A percentile compares a stretch with the other conserved stretches of the same genome.
Conservation (phyloP, 2,888 invertebrate genomes). For the Drosophila prostipennis region DNA sequence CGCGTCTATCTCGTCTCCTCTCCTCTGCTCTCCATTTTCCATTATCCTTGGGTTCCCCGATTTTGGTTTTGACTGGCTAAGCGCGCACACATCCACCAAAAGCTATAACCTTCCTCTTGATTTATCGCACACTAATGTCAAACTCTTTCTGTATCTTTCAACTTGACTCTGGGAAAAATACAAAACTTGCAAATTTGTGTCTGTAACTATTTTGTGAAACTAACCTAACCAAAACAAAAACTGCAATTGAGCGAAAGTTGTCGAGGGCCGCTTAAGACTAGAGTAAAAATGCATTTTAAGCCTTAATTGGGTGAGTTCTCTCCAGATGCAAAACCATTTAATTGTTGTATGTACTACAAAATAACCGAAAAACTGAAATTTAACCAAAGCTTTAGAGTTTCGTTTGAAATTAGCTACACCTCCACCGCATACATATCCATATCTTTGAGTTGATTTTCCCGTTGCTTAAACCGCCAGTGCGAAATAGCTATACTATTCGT, state of each 20-base stretch:
- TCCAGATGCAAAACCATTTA: conserved; percentile 39
- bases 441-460: conserved; percentile 24
- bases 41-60: conserved; percentile 28
- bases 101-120: conserved; percentile 21
- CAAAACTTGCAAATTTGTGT: conserved; percentile 32
- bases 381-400: conserved; percentile 41
- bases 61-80: conserved; percentile 21
- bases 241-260: conserved; percentile 77
- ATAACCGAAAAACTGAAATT: conserved; percentile 29
- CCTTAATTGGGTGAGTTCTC: conserved; percentile 79
- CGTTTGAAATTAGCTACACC: conserved; percentile 32
- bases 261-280: conserved; percentile 76
- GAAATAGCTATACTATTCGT: conserved; percentile 13
- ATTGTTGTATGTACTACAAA: conserved; percentile 35
- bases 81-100: conserved; percentile 12
- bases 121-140: conserved; percentile 73
- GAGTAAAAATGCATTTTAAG: conserved; percentile 72
- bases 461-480: conserved; percentile 21
- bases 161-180: conserved; percentile 60
- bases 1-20: conserved; percentile 16
- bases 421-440: conserved; percentile 2
- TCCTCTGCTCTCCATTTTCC: conserved; percentile 24
- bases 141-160: conserved; percentile 79
- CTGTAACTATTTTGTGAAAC: conserved; percentile 60
- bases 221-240: conserved; percentile 51